These are phyloP conservation scores for Dorcus parallelipipedus DNA, from an alignment of 2,888 invertebrate genomes.

Conservation along the genomic window DNA sequence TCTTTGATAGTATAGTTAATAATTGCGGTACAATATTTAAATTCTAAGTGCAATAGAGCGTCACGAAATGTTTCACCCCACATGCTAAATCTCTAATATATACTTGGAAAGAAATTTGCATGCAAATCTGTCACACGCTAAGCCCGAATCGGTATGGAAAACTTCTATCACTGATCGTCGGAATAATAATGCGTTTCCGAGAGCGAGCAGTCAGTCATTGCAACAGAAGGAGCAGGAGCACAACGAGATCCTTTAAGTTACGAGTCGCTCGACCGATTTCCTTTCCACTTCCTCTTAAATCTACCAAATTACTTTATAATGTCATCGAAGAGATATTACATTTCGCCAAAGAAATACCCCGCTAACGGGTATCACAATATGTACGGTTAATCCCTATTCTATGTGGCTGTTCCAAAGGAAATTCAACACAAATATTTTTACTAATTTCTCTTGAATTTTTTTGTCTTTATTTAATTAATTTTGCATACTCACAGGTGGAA, in stretches of 20 bases:
- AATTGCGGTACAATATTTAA: slow-evolving; percentile 20
- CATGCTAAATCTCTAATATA: slow-evolving; percentile 46
- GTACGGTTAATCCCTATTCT: no score
- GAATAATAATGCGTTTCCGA: slow-evolving; percentile 46
- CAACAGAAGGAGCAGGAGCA: no score
- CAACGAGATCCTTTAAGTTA: slow-evolving; percentile 14
- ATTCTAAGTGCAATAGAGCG: slow-evolving; percentile 21
- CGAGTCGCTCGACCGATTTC: slow-evolving; percentile 28
- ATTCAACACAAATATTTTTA: no score
- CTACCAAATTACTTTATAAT: slow-evolving; percentile 41
- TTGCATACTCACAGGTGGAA: no score
- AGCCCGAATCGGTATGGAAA: slow-evolving; percentile 46
- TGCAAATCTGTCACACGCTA: slow-evolving; percentile 48
- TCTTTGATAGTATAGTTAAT: slow-evolving; percentile 4
- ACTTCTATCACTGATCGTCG: slow-evolving; percentile 47
- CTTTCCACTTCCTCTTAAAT: slow-evolving; percentile 37
- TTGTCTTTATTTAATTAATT: no score
- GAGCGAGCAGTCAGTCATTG: slow-evolving; percentile 29
- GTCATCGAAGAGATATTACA: slow-evolving; percentile 21
- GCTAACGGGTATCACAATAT: no score
- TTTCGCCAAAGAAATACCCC: background rate
- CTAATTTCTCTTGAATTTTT: no score
- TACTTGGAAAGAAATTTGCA: slow-evolving; percentile 48
- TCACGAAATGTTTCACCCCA: slow-evolving; percentile 28
- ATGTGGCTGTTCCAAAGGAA: no score